These are phyloP conservation scores for Noctua comes DNA, from an alignment of 2,888 invertebrate genomes.

Conservation along the genomic window DNA sequence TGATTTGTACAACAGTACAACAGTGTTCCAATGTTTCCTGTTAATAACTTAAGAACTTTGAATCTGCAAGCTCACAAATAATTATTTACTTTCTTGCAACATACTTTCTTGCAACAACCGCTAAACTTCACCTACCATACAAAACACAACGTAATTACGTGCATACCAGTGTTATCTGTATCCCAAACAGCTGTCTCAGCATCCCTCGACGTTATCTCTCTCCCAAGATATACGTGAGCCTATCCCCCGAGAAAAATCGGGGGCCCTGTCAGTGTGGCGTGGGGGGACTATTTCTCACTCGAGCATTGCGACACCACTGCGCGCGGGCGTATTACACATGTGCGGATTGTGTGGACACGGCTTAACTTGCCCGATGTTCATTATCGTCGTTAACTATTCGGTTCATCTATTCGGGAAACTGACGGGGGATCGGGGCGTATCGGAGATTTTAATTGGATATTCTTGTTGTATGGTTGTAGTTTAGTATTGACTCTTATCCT, in stretches of 20 bases:
- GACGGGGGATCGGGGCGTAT: conserved; percentile 32
- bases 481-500: neutral
- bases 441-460: conserved; percentile 39
- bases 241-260: conserved; percentile 84
- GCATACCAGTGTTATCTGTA: conserved; percentile 60
- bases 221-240: conserved; percentile 75
- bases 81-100: neutral
- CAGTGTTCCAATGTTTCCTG: neutral
- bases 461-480: conserved; percentile 3
- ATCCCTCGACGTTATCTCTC: conserved; percentile 73
- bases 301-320: conserved; percentile 63
- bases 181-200: conserved; percentile 75
- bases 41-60: neutral
- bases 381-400: conserved; percentile 67
- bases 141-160: conserved; percentile 58
- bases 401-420: conserved; percentile 50
- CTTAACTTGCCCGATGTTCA: conserved; percentile 65
- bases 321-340: conserved; percentile 73
- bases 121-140: conserved; percentile 12
- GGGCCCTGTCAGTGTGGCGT: conserved; percentile 76
- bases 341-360: conserved; percentile 68
- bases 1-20: neutral
- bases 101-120: neutral
- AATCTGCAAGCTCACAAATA: neutral
- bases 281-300: conserved; percentile 79